phyloP scores from a whole-genome alignment of 2,113 vertebrate species.

The Leucopsar rothschildi region DNA sequence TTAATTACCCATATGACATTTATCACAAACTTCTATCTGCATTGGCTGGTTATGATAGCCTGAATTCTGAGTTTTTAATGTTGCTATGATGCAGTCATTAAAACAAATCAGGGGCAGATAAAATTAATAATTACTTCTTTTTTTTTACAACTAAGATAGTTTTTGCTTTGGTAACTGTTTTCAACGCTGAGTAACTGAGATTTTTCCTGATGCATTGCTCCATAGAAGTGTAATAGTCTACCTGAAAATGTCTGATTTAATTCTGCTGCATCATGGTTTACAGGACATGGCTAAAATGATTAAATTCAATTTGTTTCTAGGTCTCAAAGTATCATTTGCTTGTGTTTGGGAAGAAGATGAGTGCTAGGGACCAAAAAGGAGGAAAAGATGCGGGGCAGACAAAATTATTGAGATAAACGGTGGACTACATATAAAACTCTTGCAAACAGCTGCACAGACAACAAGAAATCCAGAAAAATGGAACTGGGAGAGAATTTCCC shows the following conservation, averaged over 20 bases:
- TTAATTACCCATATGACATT: constrained; percentile 44
- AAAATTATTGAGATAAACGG: neutral
- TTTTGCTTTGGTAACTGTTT: neutral
- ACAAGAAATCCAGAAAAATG: neutral
- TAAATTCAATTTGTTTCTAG: neutral
- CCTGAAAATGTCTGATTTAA: neutral
- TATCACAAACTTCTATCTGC: neutral
- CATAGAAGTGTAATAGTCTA: neutral
- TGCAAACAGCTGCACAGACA: neutral
- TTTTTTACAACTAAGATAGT: neutral
- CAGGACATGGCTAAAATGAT: neutral
- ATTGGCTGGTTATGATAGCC: neutral
- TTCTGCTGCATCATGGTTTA: neutral
- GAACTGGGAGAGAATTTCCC: neutral
- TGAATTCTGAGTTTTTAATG: constrained; percentile 5
- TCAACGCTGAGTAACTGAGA: neutral
- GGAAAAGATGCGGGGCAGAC: neutral
- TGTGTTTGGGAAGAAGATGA: neutral
- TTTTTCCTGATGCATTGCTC: neutral
- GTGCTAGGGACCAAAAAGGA: neutral
- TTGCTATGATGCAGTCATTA: neutral
- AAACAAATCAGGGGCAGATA: constrained; percentile 12
- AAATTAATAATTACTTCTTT: neutral
- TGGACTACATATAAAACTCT: neutral
- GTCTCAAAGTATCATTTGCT: neutral